Evolutionary conservation across 2,113 vertebrate genomes (phyloP).

Genomic region (Cottus gobio): DNA sequence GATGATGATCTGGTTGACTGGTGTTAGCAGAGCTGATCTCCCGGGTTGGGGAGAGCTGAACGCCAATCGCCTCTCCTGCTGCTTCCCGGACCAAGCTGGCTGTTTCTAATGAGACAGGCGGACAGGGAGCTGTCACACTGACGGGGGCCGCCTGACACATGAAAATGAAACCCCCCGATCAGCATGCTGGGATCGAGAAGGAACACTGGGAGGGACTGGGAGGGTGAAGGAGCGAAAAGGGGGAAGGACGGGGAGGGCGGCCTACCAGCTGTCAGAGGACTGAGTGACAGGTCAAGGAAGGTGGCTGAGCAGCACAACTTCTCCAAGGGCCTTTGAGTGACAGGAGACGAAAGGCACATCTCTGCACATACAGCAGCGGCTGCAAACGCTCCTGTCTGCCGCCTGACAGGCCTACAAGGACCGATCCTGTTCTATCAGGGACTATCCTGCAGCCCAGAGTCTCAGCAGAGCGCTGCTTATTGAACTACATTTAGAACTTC

Average conservation of each 20-base stretch:
- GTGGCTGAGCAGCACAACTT: constrained; percentile 73
- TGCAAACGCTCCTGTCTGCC: constrained; percentile 53
- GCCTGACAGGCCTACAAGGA: constrained; percentile 65
- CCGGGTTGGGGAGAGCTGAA: constrained; percentile 57
- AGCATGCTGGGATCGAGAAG: constrained; percentile 66
- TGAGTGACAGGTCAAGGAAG: constrained; percentile 81
- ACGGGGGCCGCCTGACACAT: constrained; percentile 82
- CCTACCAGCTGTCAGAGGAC: constrained; percentile 77
- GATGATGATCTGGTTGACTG: constrained; percentile 75
- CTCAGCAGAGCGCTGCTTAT: constrained; percentile 25
- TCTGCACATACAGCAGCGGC: constrained; percentile 57
- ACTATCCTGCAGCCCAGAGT: constrained; percentile 35
- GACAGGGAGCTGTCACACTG: constrained; percentile 84
- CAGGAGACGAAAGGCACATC: constrained; percentile 72
- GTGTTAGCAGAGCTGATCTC: constrained; percentile 77
- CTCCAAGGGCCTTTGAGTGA: constrained; percentile 64
- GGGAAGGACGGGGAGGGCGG: constrained; percentile 43
- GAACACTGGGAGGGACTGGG: constrained; percentile 60
- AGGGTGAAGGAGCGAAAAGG: constrained; percentile 49
- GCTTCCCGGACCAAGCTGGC: constrained; percentile 79
- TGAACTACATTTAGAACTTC: constrained; percentile 54
- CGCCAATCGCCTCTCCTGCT: constrained; percentile 62
- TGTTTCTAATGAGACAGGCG: constrained; percentile 86
- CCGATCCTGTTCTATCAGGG: constrained; percentile 56
- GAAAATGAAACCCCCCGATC: constrained; percentile 83